Conservation (phyloP, 2,888 invertebrate species). For the Alloplasta piceator region DNA sequence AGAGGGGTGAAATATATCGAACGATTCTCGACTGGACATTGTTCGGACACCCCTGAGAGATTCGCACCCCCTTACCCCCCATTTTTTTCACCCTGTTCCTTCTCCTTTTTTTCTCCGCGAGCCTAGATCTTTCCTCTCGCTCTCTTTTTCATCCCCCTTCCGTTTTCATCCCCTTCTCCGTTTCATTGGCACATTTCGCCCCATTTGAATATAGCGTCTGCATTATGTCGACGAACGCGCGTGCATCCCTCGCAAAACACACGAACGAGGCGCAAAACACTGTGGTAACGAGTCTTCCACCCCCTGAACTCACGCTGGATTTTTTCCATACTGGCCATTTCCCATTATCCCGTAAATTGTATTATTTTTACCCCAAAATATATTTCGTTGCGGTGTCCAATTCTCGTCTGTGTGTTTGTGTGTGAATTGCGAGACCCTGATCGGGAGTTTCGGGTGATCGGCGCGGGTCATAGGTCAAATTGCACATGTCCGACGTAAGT, state of each 20-base stretch:
- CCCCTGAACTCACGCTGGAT: constrained; percentile 41
- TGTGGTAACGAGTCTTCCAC: constrained; percentile 29
- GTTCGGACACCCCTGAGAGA: constrained; percentile 42
- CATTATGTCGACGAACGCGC: constrained; percentile 16
- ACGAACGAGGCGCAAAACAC: constrained; percentile 39
- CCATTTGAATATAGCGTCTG: constrained; percentile 59
- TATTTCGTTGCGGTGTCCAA: constrained; percentile 74
- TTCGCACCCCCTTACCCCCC: constrained; percentile 40
- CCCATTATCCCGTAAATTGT: constrained; percentile 83
- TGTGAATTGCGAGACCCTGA: constrained; percentile 26
- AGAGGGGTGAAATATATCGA: constrained; percentile 61
- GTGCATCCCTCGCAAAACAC: constrained; percentile 45
- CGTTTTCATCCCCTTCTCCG: constrained; percentile 30
- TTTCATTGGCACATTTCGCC: constrained; percentile 34
- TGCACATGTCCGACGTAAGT: constrained; percentile 82
- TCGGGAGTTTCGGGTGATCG: constrained; percentile 24
- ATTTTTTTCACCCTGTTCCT: constrained; percentile 39
- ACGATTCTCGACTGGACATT: constrained; percentile 60
- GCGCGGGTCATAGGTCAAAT: constrained; percentile 82
- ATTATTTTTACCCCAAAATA: constrained; percentile 83
- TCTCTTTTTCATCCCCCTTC: constrained; percentile 42
- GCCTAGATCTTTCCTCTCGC: constrained; percentile 33
- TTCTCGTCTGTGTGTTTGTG: constrained; percentile 36
- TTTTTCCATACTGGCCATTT: constrained; percentile 65
- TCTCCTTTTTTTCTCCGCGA: constrained; percentile 39